Evolutionary conservation across 1,140 invertebrate species (phyloP), one percentile per base, ranked within the genome.

Genomic region (Pectinophora gossypiella): DNA sequence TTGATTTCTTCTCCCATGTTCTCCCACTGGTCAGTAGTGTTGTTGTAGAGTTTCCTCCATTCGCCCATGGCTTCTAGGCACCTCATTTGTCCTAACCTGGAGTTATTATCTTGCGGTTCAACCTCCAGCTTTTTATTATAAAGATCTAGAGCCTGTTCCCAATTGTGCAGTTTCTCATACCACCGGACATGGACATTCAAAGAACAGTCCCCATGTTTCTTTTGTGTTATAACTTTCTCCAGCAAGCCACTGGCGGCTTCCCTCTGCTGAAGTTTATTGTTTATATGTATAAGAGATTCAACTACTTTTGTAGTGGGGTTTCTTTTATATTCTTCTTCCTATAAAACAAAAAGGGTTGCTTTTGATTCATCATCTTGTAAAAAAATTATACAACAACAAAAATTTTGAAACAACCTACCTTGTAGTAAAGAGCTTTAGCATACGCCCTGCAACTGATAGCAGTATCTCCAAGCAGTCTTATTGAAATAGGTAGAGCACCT

Each of bases 141-240:
- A 1, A 97, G 91, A 54, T 93, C 90, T 40, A 99, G 87, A 0
- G 99, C 99, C 77, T 96, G 95, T 56, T 99, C 97, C 98, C 98
- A 99, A 72, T 99, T 97, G 73, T 99, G 97, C 0, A 99, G 88
- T 75, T 99, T 99, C 81, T 99, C 99, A 78, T 99, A 99, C 98
- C 98, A 99, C 3, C 96, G 91, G 21, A 99, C 96, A 76, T 99
- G 95, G 0, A 99, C 94, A 84, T 93, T 92, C 0, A 94, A 79
- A 50, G 90, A 88, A 43, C 84, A 66, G 68, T 91, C 88, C 0
- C 87, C 89, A 23, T 87, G 90, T 42, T 92, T 92, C 56, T 94
- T 91, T 64, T 96, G 93, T 60, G 93, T 93, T 89, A 95, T 96
- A 0, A 98, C 96, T 76, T 96, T 97, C 59, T 97, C 94, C 19